Evolutionary conservation across 2,113 vertebrate species (phyloP).

Genomic region (Verasper variegatus): DNA sequence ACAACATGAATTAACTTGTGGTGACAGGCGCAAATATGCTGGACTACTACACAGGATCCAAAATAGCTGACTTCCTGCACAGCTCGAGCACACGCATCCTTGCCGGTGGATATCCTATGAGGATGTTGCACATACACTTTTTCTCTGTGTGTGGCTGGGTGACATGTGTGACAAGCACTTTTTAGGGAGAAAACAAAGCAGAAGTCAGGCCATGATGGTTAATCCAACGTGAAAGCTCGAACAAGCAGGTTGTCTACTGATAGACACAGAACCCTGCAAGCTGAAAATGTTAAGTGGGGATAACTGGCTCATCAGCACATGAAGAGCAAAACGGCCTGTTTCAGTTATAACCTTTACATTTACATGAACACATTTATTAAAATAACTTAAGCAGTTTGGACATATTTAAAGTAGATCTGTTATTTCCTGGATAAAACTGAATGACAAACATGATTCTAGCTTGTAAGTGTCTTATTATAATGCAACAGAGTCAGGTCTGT

Average conservation of each 20-base stretch:
- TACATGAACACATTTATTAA: neutral
- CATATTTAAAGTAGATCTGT: neutral
- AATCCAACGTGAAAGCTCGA: constrained; percentile 42
- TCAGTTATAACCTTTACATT: neutral
- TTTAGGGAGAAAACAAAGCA: constrained; percentile 13
- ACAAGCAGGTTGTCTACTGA: neutral
- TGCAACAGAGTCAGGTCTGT: constrained; percentile 27
- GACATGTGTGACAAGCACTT: constrained; percentile 12
- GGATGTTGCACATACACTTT: constrained; percentile 37
- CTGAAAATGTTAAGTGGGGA: neutral
- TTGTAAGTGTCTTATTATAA: constrained; percentile 20
- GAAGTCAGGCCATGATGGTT: constrained; percentile 10
- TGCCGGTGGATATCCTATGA: constrained; percentile 44
- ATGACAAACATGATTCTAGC: neutral
- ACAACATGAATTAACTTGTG: constrained; percentile 54
- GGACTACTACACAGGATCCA: constrained; percentile 49
- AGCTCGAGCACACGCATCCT: constrained; percentile 53
- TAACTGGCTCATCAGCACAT: neutral
- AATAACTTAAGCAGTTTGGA: neutral
- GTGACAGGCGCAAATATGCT: constrained; percentile 60
- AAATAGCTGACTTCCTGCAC: constrained; percentile 71
- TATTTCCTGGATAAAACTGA: neutral
- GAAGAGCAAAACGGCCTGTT: neutral
- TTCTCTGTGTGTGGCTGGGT: constrained; percentile 12
- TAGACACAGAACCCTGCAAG: neutral